These are phyloP conservation scores for Gastracanthus pulcherrimus DNA, from an alignment of 2,888 invertebrate genomes.

Conservation along the genomic window DNA sequence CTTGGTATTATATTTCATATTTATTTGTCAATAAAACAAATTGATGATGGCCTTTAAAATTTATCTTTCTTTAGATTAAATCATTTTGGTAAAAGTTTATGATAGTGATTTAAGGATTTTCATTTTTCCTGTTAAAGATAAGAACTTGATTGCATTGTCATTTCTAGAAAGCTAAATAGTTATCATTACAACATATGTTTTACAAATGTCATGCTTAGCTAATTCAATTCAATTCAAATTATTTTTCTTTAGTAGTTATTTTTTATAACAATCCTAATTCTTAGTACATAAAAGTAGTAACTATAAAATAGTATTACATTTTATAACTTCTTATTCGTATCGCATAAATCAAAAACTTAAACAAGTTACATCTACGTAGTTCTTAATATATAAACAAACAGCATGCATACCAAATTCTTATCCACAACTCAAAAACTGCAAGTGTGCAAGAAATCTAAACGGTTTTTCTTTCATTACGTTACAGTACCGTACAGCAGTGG, in stretches of 20 bases:
- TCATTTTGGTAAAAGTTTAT: not conserved
- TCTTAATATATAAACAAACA: not conserved
- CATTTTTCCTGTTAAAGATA: not conserved
- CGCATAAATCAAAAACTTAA: no score
- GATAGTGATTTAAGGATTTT: not conserved
- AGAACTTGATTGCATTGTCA: not conserved
- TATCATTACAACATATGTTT: no score
- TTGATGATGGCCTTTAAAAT: not conserved
- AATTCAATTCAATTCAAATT: no score
- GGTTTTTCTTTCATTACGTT: conserved; percentile 20
- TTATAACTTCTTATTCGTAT: no score
- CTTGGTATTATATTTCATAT: no score
- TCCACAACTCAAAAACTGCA: not conserved
- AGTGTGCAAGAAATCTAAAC: not conserved
- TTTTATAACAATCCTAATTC: no score
- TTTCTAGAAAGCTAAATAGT: no score
- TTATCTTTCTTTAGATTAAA: not conserved
- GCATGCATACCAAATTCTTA: not conserved
- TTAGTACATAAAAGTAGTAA: no score
- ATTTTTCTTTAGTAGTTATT: no score
- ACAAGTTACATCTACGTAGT: no score
- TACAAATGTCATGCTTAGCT: no score
- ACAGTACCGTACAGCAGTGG: conserved; percentile 59
- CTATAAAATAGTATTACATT: no score
- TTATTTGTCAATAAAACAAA: not conserved